A percentile compares a stretch with the other conserved stretches of the same genome.
Evolutionary conservation across 2,113 vertebrate species (phyloP).

Genomic region (Nycticryphes semicollaris): DNA sequence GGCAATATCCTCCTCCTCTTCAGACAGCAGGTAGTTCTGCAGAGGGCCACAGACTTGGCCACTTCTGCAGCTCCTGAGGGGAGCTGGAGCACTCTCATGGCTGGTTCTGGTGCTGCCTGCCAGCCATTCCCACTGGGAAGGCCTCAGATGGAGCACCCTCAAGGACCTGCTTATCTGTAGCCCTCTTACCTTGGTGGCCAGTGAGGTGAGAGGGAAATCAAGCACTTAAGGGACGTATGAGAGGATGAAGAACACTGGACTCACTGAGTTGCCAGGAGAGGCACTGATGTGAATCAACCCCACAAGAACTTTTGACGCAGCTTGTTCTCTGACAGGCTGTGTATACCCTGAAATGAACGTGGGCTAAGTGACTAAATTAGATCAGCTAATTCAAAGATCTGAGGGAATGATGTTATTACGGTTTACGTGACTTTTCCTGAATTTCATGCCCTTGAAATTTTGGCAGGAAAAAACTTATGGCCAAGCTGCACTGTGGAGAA

Average conservation of each 20-base stretch:
- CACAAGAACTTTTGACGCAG: background rate
- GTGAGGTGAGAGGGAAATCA: background rate
- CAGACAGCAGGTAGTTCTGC: background rate
- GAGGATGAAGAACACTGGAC: background rate
- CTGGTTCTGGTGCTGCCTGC: background rate
- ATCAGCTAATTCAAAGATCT: background rate
- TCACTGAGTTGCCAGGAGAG: background rate
- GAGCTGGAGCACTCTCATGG: background rate
- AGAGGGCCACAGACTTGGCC: background rate
- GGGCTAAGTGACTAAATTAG: background rate
- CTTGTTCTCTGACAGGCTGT: background rate
- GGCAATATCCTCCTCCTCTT: background rate
- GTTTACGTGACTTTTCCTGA: background rate
- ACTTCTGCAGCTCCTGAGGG: background rate
- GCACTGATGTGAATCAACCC: background rate
- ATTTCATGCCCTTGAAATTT: background rate
- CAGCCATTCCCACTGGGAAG: background rate
- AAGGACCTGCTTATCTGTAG: background rate
- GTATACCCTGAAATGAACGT: background rate
- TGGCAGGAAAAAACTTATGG: background rate
- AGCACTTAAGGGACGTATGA: background rate
- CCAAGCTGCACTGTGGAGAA: background rate
- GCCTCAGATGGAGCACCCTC: background rate
- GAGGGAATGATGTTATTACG: background rate
- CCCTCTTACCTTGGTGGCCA: accelerated